phyloP scores from a whole-genome alignment of 2,797 vertebrate genomes.

The Liparis tanakae region DNA sequence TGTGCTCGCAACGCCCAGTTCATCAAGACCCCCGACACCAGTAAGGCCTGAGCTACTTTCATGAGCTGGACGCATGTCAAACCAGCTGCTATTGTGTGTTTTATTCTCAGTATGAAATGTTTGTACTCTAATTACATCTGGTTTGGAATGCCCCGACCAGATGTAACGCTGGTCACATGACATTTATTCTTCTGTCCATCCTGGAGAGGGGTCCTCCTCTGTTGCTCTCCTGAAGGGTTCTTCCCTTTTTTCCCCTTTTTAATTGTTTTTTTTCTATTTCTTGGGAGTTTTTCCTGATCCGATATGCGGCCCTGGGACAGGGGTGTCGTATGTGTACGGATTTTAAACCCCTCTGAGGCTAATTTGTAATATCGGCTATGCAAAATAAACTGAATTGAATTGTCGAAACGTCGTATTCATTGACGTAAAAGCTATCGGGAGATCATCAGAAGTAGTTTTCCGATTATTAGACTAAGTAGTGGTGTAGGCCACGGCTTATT shows the following conservation, averaged over 20 bases:
- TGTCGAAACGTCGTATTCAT: slow-evolving; percentile 26
- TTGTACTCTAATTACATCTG: slow-evolving; percentile 46
- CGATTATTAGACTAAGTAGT: not conserved
- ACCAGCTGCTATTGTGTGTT: slow-evolving; percentile 8
- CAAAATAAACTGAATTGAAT: too few species aligned
- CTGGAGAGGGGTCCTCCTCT: too few species aligned
- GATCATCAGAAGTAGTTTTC: not conserved
- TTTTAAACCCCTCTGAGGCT: too few species aligned
- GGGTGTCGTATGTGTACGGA: too few species aligned
- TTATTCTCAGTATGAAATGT: slow-evolving; percentile 38
- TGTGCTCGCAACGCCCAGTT: slow-evolving; percentile 12
- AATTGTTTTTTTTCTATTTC: too few species aligned
- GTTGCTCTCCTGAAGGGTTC: too few species aligned
- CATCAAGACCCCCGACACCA: slow-evolving; percentile 16
- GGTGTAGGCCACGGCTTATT: slow-evolving; percentile 7
- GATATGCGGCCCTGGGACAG: too few species aligned
- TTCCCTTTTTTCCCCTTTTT: too few species aligned
- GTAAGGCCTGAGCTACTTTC: slow-evolving; percentile 16
- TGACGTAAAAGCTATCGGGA: slow-evolving; percentile 11
- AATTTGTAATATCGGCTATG: too few species aligned
- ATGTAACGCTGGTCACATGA: too few species aligned
- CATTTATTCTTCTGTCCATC: too few species aligned
- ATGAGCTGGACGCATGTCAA: not conserved
- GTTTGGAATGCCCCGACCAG: not conserved
- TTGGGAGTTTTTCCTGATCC: too few species aligned